Evolutionary conservation across 2,113 vertebrate species (phyloP).

Genomic region (Larimichthys polyactis): DNA sequence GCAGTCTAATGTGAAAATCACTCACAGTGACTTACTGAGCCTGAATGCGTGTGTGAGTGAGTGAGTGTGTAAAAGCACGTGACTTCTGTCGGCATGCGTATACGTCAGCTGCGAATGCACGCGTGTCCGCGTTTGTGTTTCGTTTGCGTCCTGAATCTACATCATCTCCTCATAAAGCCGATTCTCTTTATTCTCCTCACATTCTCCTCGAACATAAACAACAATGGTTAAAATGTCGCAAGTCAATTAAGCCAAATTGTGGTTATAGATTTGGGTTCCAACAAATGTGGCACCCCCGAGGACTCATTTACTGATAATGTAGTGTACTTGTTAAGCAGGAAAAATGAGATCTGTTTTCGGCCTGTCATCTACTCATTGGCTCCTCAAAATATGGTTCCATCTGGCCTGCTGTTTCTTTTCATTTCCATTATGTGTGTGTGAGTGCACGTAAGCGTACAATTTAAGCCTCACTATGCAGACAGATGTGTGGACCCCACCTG

Average conservation of each 20-base stretch:
- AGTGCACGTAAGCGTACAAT: conserved; percentile 26
- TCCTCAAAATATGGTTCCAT: conserved; percentile 59
- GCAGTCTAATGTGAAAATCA: conserved; percentile 61
- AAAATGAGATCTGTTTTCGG: conserved; percentile 40
- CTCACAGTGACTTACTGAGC: conserved; percentile 59
- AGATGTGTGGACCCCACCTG: conserved; percentile 31
- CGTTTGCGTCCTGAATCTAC: neutral
- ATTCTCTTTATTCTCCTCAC: conserved; percentile 17
- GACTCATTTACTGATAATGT: conserved; percentile 49
- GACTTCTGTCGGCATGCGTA: neutral
- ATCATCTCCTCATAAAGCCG: conserved; percentile 9
- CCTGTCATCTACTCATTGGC: conserved; percentile 43
- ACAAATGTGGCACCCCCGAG: conserved; percentile 36
- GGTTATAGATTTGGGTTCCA: conserved; percentile 53
- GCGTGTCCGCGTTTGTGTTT: neutral
- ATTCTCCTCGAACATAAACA: conserved; percentile 48
- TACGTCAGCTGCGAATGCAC: neutral
- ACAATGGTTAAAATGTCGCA: conserved; percentile 44
- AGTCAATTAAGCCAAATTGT: conserved; percentile 58
- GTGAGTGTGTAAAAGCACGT: neutral
- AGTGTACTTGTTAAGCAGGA: conserved; percentile 43
- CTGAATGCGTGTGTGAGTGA: conserved; percentile 16
- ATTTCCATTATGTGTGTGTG: conserved; percentile 3
- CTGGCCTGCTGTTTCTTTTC: conserved; percentile 29
- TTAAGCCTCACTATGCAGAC: conserved; percentile 14